These are phyloP conservation scores for Caenorhabditis latens DNA, from an alignment of 1,140 invertebrate species.

Conservation along the genomic window DNA sequence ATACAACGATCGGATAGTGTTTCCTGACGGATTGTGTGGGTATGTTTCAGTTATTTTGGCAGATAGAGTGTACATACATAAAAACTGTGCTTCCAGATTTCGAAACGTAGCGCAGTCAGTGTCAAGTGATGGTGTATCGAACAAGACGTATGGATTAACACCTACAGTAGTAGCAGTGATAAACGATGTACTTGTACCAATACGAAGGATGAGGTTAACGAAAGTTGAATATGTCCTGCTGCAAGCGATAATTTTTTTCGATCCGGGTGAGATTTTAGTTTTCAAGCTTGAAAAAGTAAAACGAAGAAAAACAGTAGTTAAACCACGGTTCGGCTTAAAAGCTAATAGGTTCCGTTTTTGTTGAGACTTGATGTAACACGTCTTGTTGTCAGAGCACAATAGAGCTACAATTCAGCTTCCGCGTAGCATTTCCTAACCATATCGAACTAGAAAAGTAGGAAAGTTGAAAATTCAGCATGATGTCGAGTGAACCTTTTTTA, in stretches of 20 bases:
- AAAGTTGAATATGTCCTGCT: constrained; percentile 75
- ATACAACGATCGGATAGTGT: constrained; percentile 75
- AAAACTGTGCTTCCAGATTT: not conserved
- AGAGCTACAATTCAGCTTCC: too few relatives aligned
- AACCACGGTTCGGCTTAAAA: too few relatives aligned
- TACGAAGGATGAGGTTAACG: constrained; percentile 71
- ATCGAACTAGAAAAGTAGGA: too few relatives aligned
- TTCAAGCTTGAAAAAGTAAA: too few relatives aligned
- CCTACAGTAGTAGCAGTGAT: constrained; percentile 77
- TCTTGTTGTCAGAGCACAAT: too few relatives aligned
- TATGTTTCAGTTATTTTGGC: constrained; percentile 13
- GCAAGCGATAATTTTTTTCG: constrained; percentile 75
- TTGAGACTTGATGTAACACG: too few relatives aligned
- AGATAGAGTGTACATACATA: not conserved
- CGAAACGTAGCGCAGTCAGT: constrained; percentile 24
- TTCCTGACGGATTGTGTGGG: constrained; percentile 68
- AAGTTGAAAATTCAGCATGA: too few relatives aligned
- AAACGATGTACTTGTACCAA: constrained; percentile 76
- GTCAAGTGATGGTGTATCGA: not conserved
- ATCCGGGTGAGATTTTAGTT: constrained; percentile 68
- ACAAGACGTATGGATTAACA: constrained; percentile 71
- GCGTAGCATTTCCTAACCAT: too few relatives aligned
- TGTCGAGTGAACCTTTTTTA: too few relatives aligned
- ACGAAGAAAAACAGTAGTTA: too few relatives aligned
- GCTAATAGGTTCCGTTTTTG: too few relatives aligned